Evolutionary conservation across 2,888 invertebrate species (phyloP).

Genomic region (Drosophila pseudotalamancana): DNA sequence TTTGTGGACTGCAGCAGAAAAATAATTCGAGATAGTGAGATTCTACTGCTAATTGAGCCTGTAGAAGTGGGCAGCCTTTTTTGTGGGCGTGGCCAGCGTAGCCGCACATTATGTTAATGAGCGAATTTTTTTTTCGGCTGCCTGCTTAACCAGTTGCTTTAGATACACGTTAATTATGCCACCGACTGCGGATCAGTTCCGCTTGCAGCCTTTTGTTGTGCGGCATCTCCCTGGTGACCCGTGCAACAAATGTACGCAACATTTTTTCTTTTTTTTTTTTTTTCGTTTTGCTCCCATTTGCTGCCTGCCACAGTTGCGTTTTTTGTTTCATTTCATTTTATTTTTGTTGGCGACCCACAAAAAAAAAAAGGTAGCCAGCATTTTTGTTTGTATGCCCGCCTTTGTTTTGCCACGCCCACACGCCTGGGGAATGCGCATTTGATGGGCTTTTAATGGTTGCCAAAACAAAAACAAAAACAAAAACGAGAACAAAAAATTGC

Average conservation of each 20-base stretch:
- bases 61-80: neutral
- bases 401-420: constrained; percentile 6
- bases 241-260: constrained; percentile 27
- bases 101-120: constrained; percentile 81
- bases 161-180: constrained; percentile 65
- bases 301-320: neutral
- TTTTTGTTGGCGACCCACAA: constrained; percentile 39
- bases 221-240: constrained; percentile 16
- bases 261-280: too few relatives aligned
- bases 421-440: constrained; percentile 15
- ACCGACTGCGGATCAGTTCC: constrained; percentile 18
- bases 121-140: constrained; percentile 59
- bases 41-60: constrained; percentile 6
- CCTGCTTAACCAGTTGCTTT: constrained; percentile 27
- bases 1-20: constrained; percentile 29
- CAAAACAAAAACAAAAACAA: neutral
- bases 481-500: constrained; percentile 28
- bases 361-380: constrained; percentile 1
- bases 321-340: neutral
- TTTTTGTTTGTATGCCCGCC: constrained; percentile 17
- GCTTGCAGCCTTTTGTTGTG: constrained; percentile 46
- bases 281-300: too few relatives aligned
- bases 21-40: neutral
- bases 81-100: constrained; percentile 27
- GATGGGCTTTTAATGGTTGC: constrained; percentile 34